Base-by-base conservation (phyloP, 2,888 invertebrate species). In the Lycia hirtaria region DNA sequence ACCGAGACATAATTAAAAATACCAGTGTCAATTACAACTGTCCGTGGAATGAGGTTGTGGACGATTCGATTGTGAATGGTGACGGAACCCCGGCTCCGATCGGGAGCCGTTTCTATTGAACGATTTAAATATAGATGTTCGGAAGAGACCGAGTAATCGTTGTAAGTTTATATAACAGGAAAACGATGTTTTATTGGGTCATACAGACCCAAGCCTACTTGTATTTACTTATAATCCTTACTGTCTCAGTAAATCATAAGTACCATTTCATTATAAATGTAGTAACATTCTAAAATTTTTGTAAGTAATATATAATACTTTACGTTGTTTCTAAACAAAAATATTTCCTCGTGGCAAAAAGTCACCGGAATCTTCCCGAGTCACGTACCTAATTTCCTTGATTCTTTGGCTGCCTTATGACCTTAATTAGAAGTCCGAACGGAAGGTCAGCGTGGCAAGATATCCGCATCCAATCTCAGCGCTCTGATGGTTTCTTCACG, bases 1-100 rank as follows among this genome's bases (percentile, higher is more conserved):
- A 68, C 64, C 63, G 68, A 72, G 73, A 76, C 69, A 64, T 72
- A 80, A 80, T 80, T 75, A 77, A 70, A 75, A 75, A 68, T 70
- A 67, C 75, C 70, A 71, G 74, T 77, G 62, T 67, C 72, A 71
- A 73, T 76, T 73, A 68, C 62, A 48, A 41, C 43, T 56, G 69
- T 59, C 74, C 71, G 40, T 72, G 68, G 55, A 77, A 74, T 67
- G 74, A 71, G 75, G 75, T 70, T 75, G 70, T 66, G 69, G 73
- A 73, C 70, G 71, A 75, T 73, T 56, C 64, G 56, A 71, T 71
- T 73, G 71, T 72, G 38, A 38, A 57, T 15, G 45, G 19, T 56
- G n/a, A 26, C 20, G 45, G 26, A 51, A 32, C 24, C 20, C 7
- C 37, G 43, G 32, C 33, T 17, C 30, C 15, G 17, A 15, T 30